A percentile compares a stretch with the other conserved stretches of the same genome.
Evolutionary conservation across 2,797 vertebrate genomes (phyloP).

Genomic region (Cuculus canorus): DNA sequence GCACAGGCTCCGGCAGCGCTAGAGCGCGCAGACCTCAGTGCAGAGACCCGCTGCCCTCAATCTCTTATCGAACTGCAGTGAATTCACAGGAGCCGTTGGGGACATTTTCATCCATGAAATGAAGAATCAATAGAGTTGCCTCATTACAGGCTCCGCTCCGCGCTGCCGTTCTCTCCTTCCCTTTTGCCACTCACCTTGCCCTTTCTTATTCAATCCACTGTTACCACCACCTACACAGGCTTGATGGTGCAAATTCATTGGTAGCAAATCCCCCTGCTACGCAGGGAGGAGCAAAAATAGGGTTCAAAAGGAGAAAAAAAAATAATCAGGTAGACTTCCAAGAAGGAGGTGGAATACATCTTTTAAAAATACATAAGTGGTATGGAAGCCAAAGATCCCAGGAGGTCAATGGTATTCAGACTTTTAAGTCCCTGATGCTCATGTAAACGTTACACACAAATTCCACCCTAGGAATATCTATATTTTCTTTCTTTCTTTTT

Average conservation of each 20-base stretch:
- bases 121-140: neutral
- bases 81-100: neutral
- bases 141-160: neutral
- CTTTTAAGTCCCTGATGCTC: neutral
- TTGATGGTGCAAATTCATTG: neutral
- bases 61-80: neutral
- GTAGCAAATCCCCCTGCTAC: neutral
- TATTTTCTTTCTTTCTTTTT: neutral
- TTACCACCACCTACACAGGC: neutral
- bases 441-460: neutral
- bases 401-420: slow-evolving; percentile 2
- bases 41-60: neutral
- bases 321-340: neutral
- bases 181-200: neutral
- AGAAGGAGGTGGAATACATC: neutral
- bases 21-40: fast-evolving
- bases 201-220: neutral
- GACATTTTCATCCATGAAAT: neutral
- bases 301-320: neutral
- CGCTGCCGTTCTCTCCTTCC: fast-evolving
- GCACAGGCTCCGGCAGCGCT: neutral
- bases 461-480: neutral
- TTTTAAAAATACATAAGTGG: neutral
- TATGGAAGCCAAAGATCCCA: neutral
- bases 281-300: neutral